Base-by-base conservation (phyloP, 2,888 invertebrate species). In the Linnaemya vulpina region DNA sequence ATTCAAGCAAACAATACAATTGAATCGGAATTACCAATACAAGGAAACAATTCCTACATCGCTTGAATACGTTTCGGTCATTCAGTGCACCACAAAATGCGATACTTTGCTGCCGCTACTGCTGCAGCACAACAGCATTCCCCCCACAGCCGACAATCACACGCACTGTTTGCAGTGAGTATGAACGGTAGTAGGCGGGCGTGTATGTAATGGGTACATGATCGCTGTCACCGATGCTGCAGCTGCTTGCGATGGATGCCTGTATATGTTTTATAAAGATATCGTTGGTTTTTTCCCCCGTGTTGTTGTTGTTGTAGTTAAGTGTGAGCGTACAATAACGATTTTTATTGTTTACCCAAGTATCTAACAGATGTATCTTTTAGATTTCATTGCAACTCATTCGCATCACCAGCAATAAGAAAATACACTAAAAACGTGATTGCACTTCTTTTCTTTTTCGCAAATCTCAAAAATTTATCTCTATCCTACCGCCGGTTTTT, bases 281-380 rank as follows among this genome's bases (percentile, higher is more conserved):
- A 70, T 76, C 68, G 30, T 2, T 43, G 9, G 3, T 11, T 40
- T 8, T 13, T n/a, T 81, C n/a, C n/a, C n/a, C n/a, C n/a, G 53
- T 75, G 30, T 71, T 30, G 30, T 30, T 30, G 55, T 55, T 68
- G 38, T 49, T 70, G 77, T 70, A 55, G 53, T 63, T 15, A 80
- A 62, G 80, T 81, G 80, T 81, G 74, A 81, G 74, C 40, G 60
- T 49, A 73, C 49, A 73, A 77, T 67, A 80, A 60, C 40, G 22
- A 60, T 46, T 63, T 65, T 80, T 62, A 60, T 71, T 63, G 74
- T 67, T 81, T 60, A 46, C 10, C 25, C 60, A 71, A 70, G 73
- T 87, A 87, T 86, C 87, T 86, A 79, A 74, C 63, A 87, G 86
- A 87, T 87, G 84, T 84, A 87, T 86, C 84, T 83, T 30, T 83